phyloP scores from a whole-genome alignment of 2,888 invertebrate genomes.

The Sipunculus nudus region DNA sequence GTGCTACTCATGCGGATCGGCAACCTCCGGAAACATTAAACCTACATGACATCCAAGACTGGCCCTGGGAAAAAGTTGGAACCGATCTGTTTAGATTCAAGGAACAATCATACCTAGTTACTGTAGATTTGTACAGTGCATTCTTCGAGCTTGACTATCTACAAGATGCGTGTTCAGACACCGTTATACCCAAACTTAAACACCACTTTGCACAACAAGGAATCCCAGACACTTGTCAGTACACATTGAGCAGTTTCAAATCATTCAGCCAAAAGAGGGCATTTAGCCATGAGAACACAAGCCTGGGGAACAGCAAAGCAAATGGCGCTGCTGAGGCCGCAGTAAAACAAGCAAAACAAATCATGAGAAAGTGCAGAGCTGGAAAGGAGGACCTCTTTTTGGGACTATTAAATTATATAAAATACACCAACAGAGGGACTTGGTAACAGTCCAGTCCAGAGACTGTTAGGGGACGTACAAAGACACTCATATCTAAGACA shows the following conservation, averaged over 20 bases:
- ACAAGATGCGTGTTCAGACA: conserved; percentile 15
- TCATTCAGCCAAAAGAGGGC: conserved; percentile 28
- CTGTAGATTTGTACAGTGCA: conserved; percentile 33
- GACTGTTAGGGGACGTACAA: too few relatives aligned
- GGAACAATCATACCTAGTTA: conserved; percentile 31
- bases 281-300: conserved; percentile 32
- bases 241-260: conserved; percentile 16
- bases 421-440: too few relatives aligned
- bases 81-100: conserved; percentile 34
- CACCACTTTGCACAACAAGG: conserved; percentile 23
- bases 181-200: conserved; percentile 28
- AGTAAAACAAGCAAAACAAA: conserved; percentile 35
- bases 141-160: conserved; percentile 34
- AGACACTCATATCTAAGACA: too few relatives aligned
- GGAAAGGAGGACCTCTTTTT: neutral
- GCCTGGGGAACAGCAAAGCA: conserved; percentile 26
- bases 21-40: conserved; percentile 19
- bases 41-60: conserved; percentile 20
- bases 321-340: conserved; percentile 40
- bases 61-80: conserved; percentile 37
- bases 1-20: neutral
- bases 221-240: conserved; percentile 24
- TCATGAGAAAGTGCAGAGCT: conserved; percentile 22
- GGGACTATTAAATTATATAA: conserved; percentile 9
- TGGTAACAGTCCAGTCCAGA: too few relatives aligned